These are phyloP conservation scores for Brotula barbata DNA, from an alignment of 2,797 vertebrate species.

Conservation along the genomic window DNA sequence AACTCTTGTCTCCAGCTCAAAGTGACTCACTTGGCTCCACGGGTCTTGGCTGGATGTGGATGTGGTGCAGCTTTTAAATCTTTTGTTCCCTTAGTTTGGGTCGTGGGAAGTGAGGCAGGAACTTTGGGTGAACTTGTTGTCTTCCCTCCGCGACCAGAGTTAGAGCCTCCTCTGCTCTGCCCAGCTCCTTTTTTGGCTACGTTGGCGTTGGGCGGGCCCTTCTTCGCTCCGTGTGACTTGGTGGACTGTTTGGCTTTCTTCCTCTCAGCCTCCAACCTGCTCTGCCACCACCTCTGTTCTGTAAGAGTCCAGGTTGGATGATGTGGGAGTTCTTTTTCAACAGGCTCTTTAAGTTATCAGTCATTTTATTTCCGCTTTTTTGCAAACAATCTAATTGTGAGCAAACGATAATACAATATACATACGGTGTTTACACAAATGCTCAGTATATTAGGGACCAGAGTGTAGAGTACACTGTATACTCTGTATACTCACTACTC, in stretches of 20 bases:
- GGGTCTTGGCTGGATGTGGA: constrained; percentile 46
- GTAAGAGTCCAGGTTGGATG: not conserved
- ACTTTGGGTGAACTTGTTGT: constrained; percentile 40
- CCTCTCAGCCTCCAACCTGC: constrained; percentile 36
- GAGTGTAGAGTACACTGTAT: no score
- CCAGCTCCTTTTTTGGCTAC: constrained; percentile 40
- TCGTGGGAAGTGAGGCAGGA: constrained; percentile 8
- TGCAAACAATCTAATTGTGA: no score
- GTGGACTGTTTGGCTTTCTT: constrained; percentile 28
- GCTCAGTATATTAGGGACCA: no score
- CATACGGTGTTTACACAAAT: not conserved
- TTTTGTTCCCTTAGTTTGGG: constrained; percentile 39
- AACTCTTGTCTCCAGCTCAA: not conserved
- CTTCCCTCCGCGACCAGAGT: constrained; percentile 24
- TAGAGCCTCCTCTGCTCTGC: constrained; percentile 39
- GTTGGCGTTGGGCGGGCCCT: constrained; percentile 20
- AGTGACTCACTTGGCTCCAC: constrained; percentile 59
- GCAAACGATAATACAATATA: no score
- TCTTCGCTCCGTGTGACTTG: constrained; percentile 25
- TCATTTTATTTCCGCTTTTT: no score
- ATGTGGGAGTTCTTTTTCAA: no score
- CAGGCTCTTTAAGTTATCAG: no score
- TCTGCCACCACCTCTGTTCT: constrained; percentile 78
- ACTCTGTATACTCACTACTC: constrained; percentile 57
- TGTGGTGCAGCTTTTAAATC: constrained; percentile 28